Conservation (phyloP, 2,113 vertebrate genomes). For the Amia ocellicauda region DNA sequence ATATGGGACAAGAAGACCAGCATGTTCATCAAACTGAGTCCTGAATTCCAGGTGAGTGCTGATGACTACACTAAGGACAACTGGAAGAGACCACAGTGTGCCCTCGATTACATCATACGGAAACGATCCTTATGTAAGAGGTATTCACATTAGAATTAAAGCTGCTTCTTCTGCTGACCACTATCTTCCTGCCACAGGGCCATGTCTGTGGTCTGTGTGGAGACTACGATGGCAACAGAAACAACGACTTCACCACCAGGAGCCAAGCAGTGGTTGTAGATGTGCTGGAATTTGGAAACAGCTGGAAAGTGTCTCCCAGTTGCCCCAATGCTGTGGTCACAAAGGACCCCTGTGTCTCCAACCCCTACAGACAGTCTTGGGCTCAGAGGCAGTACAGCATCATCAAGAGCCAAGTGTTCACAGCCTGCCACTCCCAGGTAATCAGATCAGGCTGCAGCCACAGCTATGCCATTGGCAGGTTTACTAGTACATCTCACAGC, state of each 20-base stretch:
- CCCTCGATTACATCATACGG: neutral
- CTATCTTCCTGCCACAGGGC: conserved; percentile 55
- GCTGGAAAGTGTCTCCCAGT: conserved; percentile 74
- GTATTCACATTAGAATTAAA: neutral
- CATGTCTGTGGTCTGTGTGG: conserved; percentile 84
- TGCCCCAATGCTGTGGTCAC: conserved; percentile 62
- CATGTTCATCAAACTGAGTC: conserved; percentile 78
- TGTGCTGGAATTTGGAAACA: conserved; percentile 77
- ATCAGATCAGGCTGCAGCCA: neutral
- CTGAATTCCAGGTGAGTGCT: conserved; percentile 71
- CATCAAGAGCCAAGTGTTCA: conserved; percentile 69
- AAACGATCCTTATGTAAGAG: neutral
- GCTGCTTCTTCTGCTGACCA: neutral
- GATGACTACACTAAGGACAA: neutral
- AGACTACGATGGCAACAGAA: conserved; percentile 80
- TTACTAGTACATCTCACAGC: no score
- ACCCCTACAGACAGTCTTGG: conserved; percentile 77
- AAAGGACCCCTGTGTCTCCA: conserved; percentile 63
- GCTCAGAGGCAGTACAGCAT: conserved; percentile 75
- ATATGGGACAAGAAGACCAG: conserved; percentile 91
- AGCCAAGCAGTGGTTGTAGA: conserved; percentile 71
- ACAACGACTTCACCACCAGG: conserved; percentile 84
- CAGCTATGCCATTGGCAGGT: no score
- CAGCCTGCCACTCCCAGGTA: conserved; percentile 75
- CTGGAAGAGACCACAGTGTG: neutral